Evolutionary conservation across 1,140 invertebrate species (phyloP).

Genomic region (Temnothorax nylanderi): DNA sequence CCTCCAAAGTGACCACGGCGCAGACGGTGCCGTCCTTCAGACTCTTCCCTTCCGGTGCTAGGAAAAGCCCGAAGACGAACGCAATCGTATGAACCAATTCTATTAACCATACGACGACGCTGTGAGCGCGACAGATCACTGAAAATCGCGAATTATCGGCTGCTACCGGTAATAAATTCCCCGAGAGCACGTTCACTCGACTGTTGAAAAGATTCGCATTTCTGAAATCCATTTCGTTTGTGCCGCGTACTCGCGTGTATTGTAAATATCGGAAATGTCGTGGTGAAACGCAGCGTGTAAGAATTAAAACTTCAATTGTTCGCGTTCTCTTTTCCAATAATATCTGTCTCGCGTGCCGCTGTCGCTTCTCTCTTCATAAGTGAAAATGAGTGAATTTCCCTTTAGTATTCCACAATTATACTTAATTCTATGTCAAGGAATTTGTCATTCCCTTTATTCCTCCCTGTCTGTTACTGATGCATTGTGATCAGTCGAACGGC

Average conservation of each 20-base stretch:
- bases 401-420: not conserved
- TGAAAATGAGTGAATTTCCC: not conserved
- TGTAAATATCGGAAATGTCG: not conserved
- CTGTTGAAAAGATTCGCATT: conserved; percentile 66
- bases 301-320: not conserved
- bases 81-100: not conserved
- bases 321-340: not conserved
- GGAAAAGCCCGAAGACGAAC: conserved; percentile 3
- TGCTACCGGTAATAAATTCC: conserved; percentile 62
- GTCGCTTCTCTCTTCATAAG: not conserved
- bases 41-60: conserved; percentile 21
- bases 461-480: not conserved
- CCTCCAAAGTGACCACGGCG: conserved; percentile 36
- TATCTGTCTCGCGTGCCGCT: not conserved
- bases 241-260: not conserved
- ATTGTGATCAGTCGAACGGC: not conserved
- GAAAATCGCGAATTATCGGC: not conserved
- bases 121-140: not conserved
- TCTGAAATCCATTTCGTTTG: conserved; percentile 61
- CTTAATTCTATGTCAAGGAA: not conserved
- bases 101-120: conserved; percentile 1
- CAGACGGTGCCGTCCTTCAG: conserved; percentile 55
- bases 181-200: conserved; percentile 56
- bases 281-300: not conserved
- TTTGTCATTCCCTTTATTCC: not conserved